Percentiles rank a stretch among this genome's conserved stretches.
These are phyloP conservation scores for human (Homo sapiens) DNA, from an alignment of 2,113 vertebrate genomes.

Conservation along the genomic window DNA sequence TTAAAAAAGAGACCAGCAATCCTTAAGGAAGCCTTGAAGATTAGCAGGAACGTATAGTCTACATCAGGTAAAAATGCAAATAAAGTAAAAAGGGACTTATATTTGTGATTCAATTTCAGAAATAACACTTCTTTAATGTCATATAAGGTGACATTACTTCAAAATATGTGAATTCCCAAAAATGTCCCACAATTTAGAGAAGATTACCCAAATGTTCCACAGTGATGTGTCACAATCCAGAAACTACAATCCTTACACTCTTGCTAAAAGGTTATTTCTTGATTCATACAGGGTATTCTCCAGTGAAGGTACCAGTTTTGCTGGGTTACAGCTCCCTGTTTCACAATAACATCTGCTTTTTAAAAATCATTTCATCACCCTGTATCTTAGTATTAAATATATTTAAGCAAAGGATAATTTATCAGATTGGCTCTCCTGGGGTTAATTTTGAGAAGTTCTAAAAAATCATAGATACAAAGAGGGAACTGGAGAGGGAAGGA, in stretches of 20 bases:
- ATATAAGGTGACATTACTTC: not conserved
- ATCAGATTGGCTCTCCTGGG: not conserved
- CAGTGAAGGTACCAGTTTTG: not conserved
- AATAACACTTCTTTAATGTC: not conserved
- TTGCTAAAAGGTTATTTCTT: not conserved
- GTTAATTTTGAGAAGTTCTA: not conserved
- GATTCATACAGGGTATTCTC: not conserved
- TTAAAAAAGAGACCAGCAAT: not conserved
- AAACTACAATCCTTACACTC: not conserved
- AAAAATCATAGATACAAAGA: not conserved
- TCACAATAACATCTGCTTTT: not conserved
- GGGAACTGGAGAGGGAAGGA: too few species aligned
- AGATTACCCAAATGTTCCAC: not conserved
- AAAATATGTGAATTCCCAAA: not conserved
- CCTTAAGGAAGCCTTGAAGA: not conserved
- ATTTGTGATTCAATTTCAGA: not conserved
- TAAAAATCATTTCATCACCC: not conserved
- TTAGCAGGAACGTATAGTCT: not conserved
- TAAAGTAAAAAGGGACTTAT: not conserved
- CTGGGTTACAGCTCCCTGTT: not conserved
- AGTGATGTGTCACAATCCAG: not conserved
- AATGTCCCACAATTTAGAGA: not conserved
- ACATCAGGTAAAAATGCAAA: not conserved
- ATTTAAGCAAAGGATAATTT: not conserved
- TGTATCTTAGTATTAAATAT: not conserved